These are phyloP conservation scores for Suncus etruscus DNA, from an alignment of 2,113 vertebrate species.

Conservation along the genomic window DNA sequence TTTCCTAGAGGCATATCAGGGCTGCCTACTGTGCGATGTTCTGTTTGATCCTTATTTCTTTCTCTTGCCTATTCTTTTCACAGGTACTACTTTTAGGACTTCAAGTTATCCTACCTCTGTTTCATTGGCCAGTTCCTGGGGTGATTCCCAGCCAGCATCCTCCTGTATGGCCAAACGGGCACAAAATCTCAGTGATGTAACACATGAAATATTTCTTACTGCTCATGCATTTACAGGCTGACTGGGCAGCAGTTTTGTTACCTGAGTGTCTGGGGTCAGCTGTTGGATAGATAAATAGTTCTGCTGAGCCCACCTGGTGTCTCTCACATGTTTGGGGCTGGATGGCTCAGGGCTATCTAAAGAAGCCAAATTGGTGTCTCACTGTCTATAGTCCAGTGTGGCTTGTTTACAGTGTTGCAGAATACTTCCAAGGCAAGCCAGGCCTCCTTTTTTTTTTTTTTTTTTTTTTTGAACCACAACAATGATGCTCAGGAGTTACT, in stretches of 20 bases:
- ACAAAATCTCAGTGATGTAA: conserved; percentile 8
- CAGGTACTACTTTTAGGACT: not conserved
- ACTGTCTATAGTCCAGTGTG: not conserved
- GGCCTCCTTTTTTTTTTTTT: not conserved
- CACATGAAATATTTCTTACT: not conserved
- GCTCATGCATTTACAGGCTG: not conserved
- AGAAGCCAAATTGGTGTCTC: not conserved
- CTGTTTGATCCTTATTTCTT: not conserved
- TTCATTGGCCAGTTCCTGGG: not conserved
- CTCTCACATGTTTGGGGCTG: not conserved
- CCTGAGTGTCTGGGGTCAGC: not conserved
- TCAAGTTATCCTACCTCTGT: not conserved
- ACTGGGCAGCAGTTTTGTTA: not conserved
- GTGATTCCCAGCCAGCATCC: not conserved
- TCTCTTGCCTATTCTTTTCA: not conserved
- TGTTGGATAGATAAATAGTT: not conserved
- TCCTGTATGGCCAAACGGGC: not conserved
- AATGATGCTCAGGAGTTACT: not conserved
- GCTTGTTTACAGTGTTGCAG: not conserved
- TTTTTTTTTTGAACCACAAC: no score
- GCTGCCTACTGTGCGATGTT: not conserved
- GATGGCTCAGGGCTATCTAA: not conserved
- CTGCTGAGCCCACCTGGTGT: not conserved
- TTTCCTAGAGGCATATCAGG: not conserved
- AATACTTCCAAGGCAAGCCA: conserved; percentile 2